Evolutionary conservation across 2,113 vertebrate genomes (phyloP), one percentile per base, ranked within the genome.

Genomic region (Phoenicopterus ruber): DNA sequence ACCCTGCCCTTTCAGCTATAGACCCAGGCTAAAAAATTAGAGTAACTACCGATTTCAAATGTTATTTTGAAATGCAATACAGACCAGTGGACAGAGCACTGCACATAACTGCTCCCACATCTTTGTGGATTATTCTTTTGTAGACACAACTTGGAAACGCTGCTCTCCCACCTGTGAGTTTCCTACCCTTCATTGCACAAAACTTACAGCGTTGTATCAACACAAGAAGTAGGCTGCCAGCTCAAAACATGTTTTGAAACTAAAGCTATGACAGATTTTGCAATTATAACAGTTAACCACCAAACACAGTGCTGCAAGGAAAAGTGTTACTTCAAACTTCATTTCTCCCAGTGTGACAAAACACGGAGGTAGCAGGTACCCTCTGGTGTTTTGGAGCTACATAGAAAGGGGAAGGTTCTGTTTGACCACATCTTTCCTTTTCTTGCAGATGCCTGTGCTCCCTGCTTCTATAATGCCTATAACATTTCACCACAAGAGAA

Each of bases 371-470:
- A 80, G 40, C 42, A 96, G 58, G 62, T 79, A 82, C 7, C 31
- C 32, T 50, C 26, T 0, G 0, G 34, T 26, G 47, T 36, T 92
- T 61, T 54, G 0, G 0, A 67, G 47, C 82, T 76, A 8, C 1
- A 57, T 0, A 31, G 34, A 44, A 92, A 65, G 40, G 11, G 38
- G 62, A 92, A 81, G n/a, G 32, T 38, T 77, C 38, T 8, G 44
- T 82, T 70, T 47, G 47, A 82, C 86, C 73, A 93, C 58, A 69
- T 91, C 54, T 73, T 82, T 79, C 70, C 44, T 61, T 6, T 57
- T 69, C 40, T 82, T 65, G 44, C 77, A 94, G 58, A 22, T 26
- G 50, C 26, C 44, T 20, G 31, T 21, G 26, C 34, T 59, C 17
- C 36, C 46, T 87, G 47, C n/a, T 81, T 47, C 29, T 8, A 42